Base-by-base conservation (phyloP, 2,113 vertebrate species). In the Microcebus tavaratra region DNA sequence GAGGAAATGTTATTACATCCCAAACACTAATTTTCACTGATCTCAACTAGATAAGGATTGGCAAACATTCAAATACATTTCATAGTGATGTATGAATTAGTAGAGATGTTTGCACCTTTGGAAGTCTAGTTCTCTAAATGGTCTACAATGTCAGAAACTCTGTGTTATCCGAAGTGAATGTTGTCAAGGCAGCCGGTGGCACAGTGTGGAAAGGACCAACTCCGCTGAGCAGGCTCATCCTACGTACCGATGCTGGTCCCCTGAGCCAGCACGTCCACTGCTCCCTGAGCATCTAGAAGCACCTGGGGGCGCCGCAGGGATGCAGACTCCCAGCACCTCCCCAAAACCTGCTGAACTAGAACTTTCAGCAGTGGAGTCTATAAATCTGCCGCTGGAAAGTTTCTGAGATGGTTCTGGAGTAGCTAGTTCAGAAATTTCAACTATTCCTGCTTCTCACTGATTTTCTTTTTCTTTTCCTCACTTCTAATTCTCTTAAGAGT, bases 291-390 rank as follows among this genome's bases (percentile, higher is more conserved):
- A 13, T 68, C 70, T n/a, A 25, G 45, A 63, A 59, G 53, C 65
- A 4, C 23, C 6, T 6, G 2, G 8, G 27, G 2, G 5, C 25
- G 42, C 13, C 31, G 34, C 53, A n/a, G 21, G 2, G 25, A 72
- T 2, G 18, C 2, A 13, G n/a, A 59, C 36, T 70, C 27, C 2
- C 6, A 73, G 88, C 45, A 48, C 84, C 53, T 57, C 23, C 4
- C 14, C 17, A 36, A 76, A 50, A 53, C 13, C 59, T 34, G 15
- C 3, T 9, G 42, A 34, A 34, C 65, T 29, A 45, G 50, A 83
- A 75, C 83, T 11, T 48, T 55, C 39, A 90, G 85, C 48, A 73
- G 17, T 34, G 8, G 6, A 18, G 31, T 45, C n/a, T n/a, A 13
- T 23, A 53, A n/a, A 39, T 59, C 21, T 70, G 42, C 23, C 55